A percentile compares a stretch with the other conserved stretches of the same genome.
Conservation (phyloP, 2,888 invertebrate genomes). For the Polyommatus icarus region DNA sequence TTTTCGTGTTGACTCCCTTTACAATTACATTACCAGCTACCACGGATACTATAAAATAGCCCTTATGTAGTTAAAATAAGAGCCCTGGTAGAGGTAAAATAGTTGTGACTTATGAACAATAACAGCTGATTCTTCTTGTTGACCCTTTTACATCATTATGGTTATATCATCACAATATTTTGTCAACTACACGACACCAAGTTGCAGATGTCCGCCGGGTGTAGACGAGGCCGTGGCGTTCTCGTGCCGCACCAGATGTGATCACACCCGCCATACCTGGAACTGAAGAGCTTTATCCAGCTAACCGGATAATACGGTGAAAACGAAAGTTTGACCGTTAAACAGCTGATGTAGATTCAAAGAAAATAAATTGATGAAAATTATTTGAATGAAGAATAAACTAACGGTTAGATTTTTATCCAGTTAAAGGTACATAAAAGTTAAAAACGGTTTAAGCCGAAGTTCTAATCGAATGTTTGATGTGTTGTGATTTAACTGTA, state of each 20-base stretch:
- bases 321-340: not conserved
- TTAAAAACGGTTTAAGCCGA: not conserved
- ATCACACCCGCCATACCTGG: not conserved
- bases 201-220: not conserved
- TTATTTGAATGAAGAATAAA: not conserved
- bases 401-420: not conserved
- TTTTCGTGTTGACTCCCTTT: not conserved
- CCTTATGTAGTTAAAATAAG: not conserved
- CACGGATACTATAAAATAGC: not conserved
- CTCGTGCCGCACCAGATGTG: not conserved
- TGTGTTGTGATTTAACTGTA: slow-evolving; percentile 23
- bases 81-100: too few relatives aligned
- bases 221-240: not conserved
- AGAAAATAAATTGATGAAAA: too few relatives aligned
- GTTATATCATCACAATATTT: not conserved
- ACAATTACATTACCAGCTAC: too few relatives aligned
- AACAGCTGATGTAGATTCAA: not conserved
- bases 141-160: not conserved
- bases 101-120: not conserved
- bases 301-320: not conserved
- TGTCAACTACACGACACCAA: not conserved
- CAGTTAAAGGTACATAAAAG: slow-evolving; percentile 8
- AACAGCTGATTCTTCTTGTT: not conserved
- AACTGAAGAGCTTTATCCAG: not conserved
- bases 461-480: slow-evolving; percentile 10